Base-by-base conservation (phyloP, 2,797 vertebrate genomes). In the Enteromius paludinosus region DNA sequence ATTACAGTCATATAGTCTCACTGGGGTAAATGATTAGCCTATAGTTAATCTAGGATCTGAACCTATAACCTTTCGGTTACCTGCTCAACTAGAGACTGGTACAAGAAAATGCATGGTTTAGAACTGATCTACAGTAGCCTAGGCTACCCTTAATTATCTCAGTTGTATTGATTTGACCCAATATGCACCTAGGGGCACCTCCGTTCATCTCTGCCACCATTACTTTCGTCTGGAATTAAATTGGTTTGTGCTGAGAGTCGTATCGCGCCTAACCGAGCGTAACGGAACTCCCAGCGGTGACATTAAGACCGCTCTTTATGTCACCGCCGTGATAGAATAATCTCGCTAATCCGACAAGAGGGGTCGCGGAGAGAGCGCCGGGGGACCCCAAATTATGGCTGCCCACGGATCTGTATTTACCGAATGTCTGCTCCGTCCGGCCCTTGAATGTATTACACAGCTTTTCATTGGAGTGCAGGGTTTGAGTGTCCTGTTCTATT, bases 321-420 rank as follows among this genome's bases (percentile, higher is more conserved):
- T 94, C 93, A 49, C 91, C 92, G 87, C 89, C 92, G 93, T 94
- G 94, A 96, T 95, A 94, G 95, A 96, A 95, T 96, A 96, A 96
- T 95, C 95, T 92, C 91, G 91, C 94, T 94, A 90, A 94, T 95
- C 93, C 93, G 94, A 95, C 95, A 95, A 91, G 94, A 95, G 94
- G 70, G 94, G 94, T 94, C 95, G 94, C 93, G 88, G 87, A 95
- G 87, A 90, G 88, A 87, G 86, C 88, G 91, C 87, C 88, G 43
- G 45, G 95, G 95, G 93, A 68, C 93, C 95, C 92, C 94, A 95
- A 96, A 97, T 96, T 97, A 98, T 96, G 96, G 96, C 94, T 93
- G 95, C 92, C 95, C 97, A 98, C 96, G 96, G 95, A 94, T 94
- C 94, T 93, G 93, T 97, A 94, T 98, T 98, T 97, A 96, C 97